Evolutionary conservation across 2,113 vertebrate species (phyloP).

Genomic region (Sceloporus undulatus): DNA sequence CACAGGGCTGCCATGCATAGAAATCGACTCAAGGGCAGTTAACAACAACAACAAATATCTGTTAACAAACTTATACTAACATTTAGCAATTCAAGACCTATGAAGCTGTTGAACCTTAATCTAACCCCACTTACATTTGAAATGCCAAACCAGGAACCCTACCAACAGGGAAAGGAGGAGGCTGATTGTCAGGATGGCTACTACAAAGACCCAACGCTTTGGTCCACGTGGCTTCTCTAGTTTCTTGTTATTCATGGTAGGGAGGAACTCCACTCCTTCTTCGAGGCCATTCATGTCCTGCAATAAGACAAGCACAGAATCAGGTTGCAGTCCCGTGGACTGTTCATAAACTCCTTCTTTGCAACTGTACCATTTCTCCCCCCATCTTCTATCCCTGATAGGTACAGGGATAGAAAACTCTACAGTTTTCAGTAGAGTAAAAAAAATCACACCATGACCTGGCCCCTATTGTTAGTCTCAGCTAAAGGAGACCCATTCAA

Average conservation of each 20-base stretch:
- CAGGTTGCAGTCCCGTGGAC: neutral
- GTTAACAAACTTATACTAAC: neutral
- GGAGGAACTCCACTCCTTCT: conserved; percentile 83
- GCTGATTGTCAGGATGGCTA: neutral
- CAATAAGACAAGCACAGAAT: neutral
- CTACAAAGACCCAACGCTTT: conserved; percentile 55
- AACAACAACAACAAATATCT: too few relatives aligned
- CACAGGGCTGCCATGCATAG: too few relatives aligned
- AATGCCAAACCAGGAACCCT: conserved; percentile 82
- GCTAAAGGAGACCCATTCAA: too few relatives aligned
- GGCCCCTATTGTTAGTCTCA: too few relatives aligned
- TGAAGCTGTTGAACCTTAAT: rapidly evolving
- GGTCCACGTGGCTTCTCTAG: conserved; percentile 78
- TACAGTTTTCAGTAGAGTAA: neutral
- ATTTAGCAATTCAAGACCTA: neutral
- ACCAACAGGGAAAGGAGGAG: conserved; percentile 64
- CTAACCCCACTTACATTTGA: conserved; percentile 76
- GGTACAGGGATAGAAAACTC: too few relatives aligned
- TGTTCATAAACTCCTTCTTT: neutral
- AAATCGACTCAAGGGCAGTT: too few relatives aligned
- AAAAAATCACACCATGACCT: neutral
- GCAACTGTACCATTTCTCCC: neutral
- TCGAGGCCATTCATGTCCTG: conserved; percentile 81
- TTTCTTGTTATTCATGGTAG: conserved; percentile 79
- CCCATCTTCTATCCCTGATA: neutral